Evolutionary conservation across 2,888 invertebrate genomes (phyloP).

Genomic region (Anoncus sp.): DNA sequence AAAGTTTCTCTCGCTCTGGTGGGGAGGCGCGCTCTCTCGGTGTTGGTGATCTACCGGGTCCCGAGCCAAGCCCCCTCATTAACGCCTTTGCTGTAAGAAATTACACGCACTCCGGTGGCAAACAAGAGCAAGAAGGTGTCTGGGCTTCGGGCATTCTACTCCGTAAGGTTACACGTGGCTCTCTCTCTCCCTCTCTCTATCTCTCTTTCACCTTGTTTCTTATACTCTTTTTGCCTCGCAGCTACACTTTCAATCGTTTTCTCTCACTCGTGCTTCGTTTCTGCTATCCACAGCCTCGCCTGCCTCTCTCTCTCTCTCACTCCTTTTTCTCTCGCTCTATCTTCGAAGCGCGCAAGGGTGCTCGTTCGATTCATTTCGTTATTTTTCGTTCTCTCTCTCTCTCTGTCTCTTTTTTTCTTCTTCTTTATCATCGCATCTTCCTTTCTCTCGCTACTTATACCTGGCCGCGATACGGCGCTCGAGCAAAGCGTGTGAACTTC

Average conservation of each 20-base stretch:
- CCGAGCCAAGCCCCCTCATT: conserved; percentile 82
- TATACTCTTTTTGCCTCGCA: conserved; percentile 14
- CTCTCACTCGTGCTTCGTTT: conserved; percentile 19
- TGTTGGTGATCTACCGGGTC: conserved; percentile 81
- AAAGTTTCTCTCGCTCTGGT: conserved; percentile 17
- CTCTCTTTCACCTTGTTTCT: too few relatives aligned
- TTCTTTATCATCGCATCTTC: conserved; percentile 48
- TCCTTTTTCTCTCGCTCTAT: too few relatives aligned
- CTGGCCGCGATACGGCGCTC: conserved; percentile 41
- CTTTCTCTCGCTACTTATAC: conserved; percentile 36
- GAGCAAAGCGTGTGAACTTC: conserved; percentile 79
- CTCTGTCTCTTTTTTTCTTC: conserved; percentile 56
- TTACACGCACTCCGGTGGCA: conserved; percentile 82
- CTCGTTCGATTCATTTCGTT: conserved; percentile 50
- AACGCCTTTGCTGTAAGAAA: conserved; percentile 83
- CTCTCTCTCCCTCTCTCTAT: conserved; percentile 6
- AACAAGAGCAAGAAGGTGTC: conserved; percentile 82
- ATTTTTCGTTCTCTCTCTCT: conserved; percentile 48
- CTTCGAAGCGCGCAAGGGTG: conserved; percentile 27
- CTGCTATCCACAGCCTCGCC: conserved; percentile 32
- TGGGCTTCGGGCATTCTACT: conserved; percentile 66
- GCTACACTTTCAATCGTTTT: conserved; percentile 7
- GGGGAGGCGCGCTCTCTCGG: too few relatives aligned
- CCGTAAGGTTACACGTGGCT: conserved; percentile 75
- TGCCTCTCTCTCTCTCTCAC: conserved; percentile 54